Evolutionary conservation across 2,113 vertebrate genomes (phyloP).

Genomic region (Carlito syrichta): DNA sequence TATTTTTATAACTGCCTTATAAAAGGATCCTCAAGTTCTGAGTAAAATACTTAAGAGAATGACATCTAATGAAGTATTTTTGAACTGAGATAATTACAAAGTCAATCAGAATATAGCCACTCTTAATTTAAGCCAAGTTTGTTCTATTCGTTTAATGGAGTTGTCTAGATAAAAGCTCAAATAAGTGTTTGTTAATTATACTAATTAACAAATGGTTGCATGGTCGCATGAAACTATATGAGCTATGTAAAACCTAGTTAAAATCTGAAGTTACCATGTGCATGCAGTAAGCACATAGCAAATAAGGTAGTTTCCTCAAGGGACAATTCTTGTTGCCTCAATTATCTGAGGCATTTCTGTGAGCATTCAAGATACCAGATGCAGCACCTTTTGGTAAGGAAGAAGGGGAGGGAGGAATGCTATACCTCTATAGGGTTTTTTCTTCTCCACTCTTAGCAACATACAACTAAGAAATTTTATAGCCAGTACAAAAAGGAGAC

Average conservation of each 20-base stretch:
- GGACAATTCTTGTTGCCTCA: not conserved
- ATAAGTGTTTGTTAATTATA: slow-evolving; percentile 65
- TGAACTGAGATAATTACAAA: slow-evolving; percentile 55
- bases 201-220: slow-evolving; percentile 63
- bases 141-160: slow-evolving; percentile 56
- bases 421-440: not conserved
- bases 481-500: not conserved
- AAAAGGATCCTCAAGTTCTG: slow-evolving; percentile 40
- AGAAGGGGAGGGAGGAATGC: too few species aligned
- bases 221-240: slow-evolving; percentile 52
- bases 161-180: slow-evolving; percentile 68
- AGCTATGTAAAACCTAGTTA: slow-evolving; percentile 41
- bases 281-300: not conserved
- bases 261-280: not conserved
- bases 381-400: not conserved
- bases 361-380: not conserved
- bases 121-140: slow-evolving; percentile 63
- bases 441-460: not conserved
- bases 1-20: slow-evolving; percentile 42
- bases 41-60: slow-evolving; percentile 49
- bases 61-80: slow-evolving; percentile 61
- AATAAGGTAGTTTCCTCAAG: not conserved
- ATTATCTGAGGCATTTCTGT: not conserved
- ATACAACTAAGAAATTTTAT: not conserved
- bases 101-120: slow-evolving; percentile 68